Conservation (phyloP, 1,140 invertebrate species). For the Lordiphosa collinella region DNA sequence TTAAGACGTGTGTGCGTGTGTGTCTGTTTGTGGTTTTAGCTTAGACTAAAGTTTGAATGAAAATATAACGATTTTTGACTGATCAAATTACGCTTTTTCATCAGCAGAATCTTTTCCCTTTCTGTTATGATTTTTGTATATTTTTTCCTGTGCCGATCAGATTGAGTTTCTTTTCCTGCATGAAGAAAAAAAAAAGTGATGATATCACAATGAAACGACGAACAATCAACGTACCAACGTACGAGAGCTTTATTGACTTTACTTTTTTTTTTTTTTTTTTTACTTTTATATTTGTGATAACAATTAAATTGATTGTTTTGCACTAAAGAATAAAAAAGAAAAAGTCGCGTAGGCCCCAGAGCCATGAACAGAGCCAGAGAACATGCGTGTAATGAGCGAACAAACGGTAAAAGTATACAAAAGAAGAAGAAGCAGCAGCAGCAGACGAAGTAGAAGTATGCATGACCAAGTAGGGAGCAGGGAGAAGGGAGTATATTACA, state of each 20-base stretch:
- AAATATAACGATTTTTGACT: no score
- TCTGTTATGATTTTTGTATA: slow-evolving; percentile 19
- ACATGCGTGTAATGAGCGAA: slow-evolving; percentile 59
- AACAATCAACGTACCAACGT: slow-evolving; percentile 19
- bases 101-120: background rate
- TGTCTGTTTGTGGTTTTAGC: no score
- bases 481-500: slow-evolving; percentile 20
- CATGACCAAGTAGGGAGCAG: background rate
- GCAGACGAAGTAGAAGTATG: background rate
- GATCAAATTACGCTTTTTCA: no score
- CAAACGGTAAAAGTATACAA: slow-evolving; percentile 54
- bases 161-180: background rate
- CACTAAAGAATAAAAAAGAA: slow-evolving; percentile 23
- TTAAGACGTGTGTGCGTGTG: no score
- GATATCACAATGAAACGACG: slow-evolving; percentile 15
- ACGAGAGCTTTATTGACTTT: slow-evolving; percentile 21
- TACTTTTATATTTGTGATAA: slow-evolving; percentile 38
- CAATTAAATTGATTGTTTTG: slow-evolving; percentile 69
- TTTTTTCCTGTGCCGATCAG: background rate
- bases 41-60: no score
- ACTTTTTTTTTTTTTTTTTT: slow-evolving; percentile 20
- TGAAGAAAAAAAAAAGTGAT: background rate
- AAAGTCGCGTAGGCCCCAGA: slow-evolving; percentile 2
- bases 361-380: slow-evolving; percentile 39
- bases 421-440: background rate